phyloP scores from a whole-genome alignment of 2,888 invertebrate genomes.

The Leptinotarsa rubiginosa region DNA sequence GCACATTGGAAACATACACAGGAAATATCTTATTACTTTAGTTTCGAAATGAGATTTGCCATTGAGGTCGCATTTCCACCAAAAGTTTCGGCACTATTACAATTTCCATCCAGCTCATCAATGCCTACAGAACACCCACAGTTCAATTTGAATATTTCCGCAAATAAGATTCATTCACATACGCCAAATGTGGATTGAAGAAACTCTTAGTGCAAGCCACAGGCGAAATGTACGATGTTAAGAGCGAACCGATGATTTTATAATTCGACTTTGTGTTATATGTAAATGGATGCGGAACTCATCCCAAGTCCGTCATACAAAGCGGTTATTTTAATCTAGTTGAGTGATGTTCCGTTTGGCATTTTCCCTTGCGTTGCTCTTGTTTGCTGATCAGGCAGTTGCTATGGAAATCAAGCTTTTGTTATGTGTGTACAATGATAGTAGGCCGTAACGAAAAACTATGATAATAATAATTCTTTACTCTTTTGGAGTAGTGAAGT shows the following conservation, averaged over 20 bases:
- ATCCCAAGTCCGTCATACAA: constrained; percentile 10
- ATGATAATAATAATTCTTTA: too few relatives aligned
- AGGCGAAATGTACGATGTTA: not conserved
- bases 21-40: too few relatives aligned
- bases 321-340: constrained; percentile 11
- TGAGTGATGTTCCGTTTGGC: not conserved
- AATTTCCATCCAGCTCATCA: not conserved
- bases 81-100: too few relatives aligned
- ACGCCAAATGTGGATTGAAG: constrained; percentile 20
- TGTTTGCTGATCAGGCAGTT: not conserved
- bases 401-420: constrained; percentile 3
- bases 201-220: not conserved
- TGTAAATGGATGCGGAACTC: not conserved
- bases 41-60: too few relatives aligned
- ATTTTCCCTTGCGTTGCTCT: not conserved
- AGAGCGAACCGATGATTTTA: constrained; percentile 6
- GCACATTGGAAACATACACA: too few relatives aligned
- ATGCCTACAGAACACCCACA: constrained; percentile 2
- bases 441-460: too few relatives aligned
- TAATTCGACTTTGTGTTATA: constrained; percentile 1
- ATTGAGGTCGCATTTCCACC: too few relatives aligned
- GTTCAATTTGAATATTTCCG: constrained; percentile 35
- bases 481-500: too few relatives aligned
- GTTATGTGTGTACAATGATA: too few relatives aligned
- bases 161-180: constrained; percentile 23